Conservation (phyloP, 2,113 vertebrate genomes). For the Apeltes quadracus region DNA sequence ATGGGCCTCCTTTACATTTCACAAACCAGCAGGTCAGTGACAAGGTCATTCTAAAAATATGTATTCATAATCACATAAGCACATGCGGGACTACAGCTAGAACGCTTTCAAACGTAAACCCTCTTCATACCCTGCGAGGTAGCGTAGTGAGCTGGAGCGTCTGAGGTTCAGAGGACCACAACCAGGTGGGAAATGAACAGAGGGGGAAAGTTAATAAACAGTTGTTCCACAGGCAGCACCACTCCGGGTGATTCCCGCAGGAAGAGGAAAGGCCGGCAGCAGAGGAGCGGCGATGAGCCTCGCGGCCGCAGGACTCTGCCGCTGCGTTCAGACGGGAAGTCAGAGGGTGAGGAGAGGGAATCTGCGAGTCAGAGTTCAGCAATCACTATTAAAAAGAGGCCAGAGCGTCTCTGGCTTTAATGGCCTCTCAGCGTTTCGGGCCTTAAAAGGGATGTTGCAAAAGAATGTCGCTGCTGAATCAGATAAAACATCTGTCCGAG, state of each 20-base stretch:
- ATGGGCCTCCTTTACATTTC: slow-evolving; percentile 62
- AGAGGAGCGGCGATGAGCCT: slow-evolving; percentile 56
- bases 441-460: slow-evolving; percentile 48
- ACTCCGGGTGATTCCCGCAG: slow-evolving; percentile 66
- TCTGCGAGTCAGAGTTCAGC: slow-evolving; percentile 74
- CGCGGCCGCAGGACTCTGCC: slow-evolving; percentile 43
- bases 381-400: slow-evolving; percentile 69
- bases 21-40: slow-evolving; percentile 58
- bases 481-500: slow-evolving; percentile 49
- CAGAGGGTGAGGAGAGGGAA: slow-evolving; percentile 70
- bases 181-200: slow-evolving; percentile 77
- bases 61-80: slow-evolving; percentile 67
- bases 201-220: slow-evolving; percentile 78
- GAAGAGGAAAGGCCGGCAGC: slow-evolving; percentile 73
- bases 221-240: slow-evolving; percentile 61
- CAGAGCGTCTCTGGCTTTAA: slow-evolving; percentile 59
- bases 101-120: slow-evolving; percentile 64
- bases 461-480: slow-evolving; percentile 37
- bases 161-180: slow-evolving; percentile 65
- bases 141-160: slow-evolving; percentile 29
- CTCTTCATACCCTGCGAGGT: slow-evolving; percentile 60
- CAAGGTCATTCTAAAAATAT: slow-evolving; percentile 68
- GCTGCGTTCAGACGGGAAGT: slow-evolving; percentile 75
- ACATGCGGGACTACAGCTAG: slow-evolving; percentile 51
- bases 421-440: slow-evolving; percentile 55